Conservation (phyloP, 2,888 invertebrate genomes). For the Sympetrum striolatum region DNA sequence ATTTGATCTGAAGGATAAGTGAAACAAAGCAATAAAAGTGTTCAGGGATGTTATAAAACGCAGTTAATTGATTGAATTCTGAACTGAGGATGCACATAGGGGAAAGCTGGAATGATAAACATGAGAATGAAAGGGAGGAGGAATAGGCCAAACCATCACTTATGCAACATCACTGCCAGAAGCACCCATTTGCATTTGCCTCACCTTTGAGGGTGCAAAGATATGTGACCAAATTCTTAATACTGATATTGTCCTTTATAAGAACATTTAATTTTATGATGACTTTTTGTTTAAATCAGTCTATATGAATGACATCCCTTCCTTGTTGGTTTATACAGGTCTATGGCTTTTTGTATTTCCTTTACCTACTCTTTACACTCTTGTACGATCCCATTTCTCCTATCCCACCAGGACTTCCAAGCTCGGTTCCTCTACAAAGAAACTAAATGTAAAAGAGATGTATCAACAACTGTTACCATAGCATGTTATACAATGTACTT, state of each 20-base stretch:
- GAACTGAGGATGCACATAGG: neutral
- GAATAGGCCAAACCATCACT: constrained; percentile 42
- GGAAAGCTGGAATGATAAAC: constrained; percentile 9
- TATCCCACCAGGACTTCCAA: constrained; percentile 42
- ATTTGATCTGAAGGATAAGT: constrained; percentile 29
- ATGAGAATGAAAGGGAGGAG: constrained; percentile 5
- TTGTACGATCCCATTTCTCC: constrained; percentile 30
- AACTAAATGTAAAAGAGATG: constrained; percentile 30
- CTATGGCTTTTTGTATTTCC: constrained; percentile 15
- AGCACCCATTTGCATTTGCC: constrained; percentile 41
- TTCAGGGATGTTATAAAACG: constrained; percentile 31
- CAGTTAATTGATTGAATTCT: constrained; percentile 21
- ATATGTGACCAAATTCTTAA: constrained; percentile 35
- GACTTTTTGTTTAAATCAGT: neutral
- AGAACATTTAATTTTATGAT: neutral
- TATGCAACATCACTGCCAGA: constrained; percentile 43
- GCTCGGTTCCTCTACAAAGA: constrained; percentile 27
- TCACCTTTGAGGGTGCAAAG: constrained; percentile 28
- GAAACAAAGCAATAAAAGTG: constrained; percentile 43
- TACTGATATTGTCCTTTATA: constrained; percentile 33
- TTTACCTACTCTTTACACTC: constrained; percentile 7
- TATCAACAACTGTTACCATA: constrained; percentile 36
- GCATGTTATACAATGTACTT: constrained; percentile 27
- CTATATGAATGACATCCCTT: neutral
- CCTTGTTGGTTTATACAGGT: neutral